These are phyloP conservation scores for Acropora yongei DNA, from an alignment of 64 coral and sea anemone genomes.

Conservation along the genomic window DNA sequence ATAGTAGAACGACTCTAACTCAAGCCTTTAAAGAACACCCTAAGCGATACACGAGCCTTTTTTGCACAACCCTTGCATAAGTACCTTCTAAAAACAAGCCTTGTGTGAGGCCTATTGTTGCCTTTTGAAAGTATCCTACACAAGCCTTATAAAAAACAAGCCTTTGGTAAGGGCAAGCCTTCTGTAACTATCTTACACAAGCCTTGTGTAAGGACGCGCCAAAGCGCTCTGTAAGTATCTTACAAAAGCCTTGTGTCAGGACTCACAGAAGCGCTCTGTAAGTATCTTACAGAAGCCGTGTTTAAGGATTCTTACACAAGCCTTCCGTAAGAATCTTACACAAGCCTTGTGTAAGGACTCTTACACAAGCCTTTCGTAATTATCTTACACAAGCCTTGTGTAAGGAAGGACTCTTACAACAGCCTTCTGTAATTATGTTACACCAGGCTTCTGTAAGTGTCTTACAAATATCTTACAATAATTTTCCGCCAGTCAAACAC, in stretches of 20 bases:
- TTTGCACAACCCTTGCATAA: not conserved
- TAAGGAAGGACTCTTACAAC: too few species aligned
- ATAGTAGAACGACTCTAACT: not conserved
- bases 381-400: too few species aligned
- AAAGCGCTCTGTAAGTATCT: not conserved
- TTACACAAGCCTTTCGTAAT: too few species aligned
- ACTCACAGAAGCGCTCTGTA: not conserved
- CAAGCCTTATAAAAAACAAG: not conserved
- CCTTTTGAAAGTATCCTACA: not conserved
- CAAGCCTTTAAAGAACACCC: not conserved
- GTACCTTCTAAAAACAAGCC: not conserved
- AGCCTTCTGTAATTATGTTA: too few species aligned
- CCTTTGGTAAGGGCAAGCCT: not conserved
- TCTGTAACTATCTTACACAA: not conserved
- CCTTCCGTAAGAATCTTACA: not conserved
- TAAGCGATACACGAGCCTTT: not conserved
- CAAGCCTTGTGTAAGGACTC: not conserved
- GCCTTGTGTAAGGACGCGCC: not conserved
- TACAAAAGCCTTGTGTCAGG: not conserved
- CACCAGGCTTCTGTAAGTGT: too few species aligned
- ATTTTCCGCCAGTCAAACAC: not conserved
- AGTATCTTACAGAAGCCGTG: not conserved
- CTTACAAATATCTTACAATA: too few species aligned
- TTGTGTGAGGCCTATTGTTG: not conserved
- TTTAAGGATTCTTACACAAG: not conserved